Base-by-base conservation (phyloP, 2,888 invertebrate genomes). In the Mimachlamys varia region DNA sequence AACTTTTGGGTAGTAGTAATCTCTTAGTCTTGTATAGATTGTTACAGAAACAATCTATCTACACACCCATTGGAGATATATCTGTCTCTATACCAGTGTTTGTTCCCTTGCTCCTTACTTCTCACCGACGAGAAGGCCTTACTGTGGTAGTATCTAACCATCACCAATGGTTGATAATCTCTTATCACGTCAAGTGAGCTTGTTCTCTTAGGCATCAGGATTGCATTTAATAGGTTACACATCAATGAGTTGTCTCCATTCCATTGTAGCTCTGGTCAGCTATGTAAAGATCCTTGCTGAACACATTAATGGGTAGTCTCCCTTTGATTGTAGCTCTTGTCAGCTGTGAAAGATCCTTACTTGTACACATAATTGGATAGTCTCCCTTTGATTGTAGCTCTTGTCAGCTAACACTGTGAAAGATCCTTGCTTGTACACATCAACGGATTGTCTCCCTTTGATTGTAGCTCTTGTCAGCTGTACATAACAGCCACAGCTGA, bases 331-430 rank as follows among this genome's bases (percentile, higher is more conserved):
- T 53, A 19, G 53, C 13, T 15, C 12, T 5, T 7, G 62, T 76
- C 58, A 58, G 58, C n/a, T 58, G 19, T 58, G 58, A 58, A 58
- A n/a, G 19, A 44, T 44, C 44, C 44, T 44, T 44, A n/a, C n/a
- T n/a, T n/a, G n/a, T n/a, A 76, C 27, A 76, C 27, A 76, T 76
- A 7, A n/a, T 2, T n/a, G 13, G 27, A 13, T 76, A n/a, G 13
- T 76, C n/a, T 76, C 62, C 62, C 62, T 76, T 76, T 76, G 62
- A 76, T 27, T 76, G 62, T 27, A 76, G 62, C 62, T 76, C 7
- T 27, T 76, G 27, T 76, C 19, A 58, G 58, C 58, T 22, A 58
- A 12, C 15, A 58, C 15, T 22, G 22, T 58, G 12, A 58, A 22
- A 15, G 58, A 22, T 22, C 58, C 15, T 22, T 22, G 22, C 58